Percentiles rank a stretch among this genome's conserved stretches.
Conservation (phyloP, 2,888 invertebrate species). For the Psylliodes chrysocephalus region DNA sequence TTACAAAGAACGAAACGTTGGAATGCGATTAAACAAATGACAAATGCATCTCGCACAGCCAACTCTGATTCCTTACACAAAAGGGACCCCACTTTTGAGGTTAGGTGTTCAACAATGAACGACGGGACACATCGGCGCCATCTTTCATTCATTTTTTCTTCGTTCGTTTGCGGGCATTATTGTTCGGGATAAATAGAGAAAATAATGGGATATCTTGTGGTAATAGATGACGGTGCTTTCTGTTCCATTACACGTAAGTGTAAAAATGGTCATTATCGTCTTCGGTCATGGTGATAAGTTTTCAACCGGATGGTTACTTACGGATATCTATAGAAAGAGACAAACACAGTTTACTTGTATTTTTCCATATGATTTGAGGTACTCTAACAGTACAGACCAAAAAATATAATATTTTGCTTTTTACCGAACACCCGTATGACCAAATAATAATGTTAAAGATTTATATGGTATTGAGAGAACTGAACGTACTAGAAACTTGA, state of each 20-base stretch:
- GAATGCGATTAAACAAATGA: constrained; percentile 52
- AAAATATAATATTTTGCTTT: too few species aligned
- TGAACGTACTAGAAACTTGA: too few species aligned
- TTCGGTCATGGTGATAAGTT: too few species aligned
- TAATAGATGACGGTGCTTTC: neutral
- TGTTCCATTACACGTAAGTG: neutral
- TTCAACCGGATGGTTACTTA: too few species aligned
- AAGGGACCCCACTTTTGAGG: constrained; percentile 44
- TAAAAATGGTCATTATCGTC: too few species aligned
- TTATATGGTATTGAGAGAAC: too few species aligned
- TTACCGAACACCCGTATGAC: too few species aligned
- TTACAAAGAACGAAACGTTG: constrained; percentile 46
- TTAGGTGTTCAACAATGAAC: constrained; percentile 38
- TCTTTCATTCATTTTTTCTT: constrained; percentile 49
- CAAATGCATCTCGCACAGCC: constrained; percentile 47
- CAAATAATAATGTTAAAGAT: too few species aligned
- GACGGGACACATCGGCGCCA: constrained; percentile 52
- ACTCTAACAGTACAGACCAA: too few species aligned
- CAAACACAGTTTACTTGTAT: too few species aligned
- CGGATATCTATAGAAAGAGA: too few species aligned
- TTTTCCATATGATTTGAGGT: too few species aligned
- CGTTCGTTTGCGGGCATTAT: constrained; percentile 15
- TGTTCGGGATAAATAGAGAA: constrained; percentile 22
- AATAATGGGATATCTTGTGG: constrained; percentile 1
- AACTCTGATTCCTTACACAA: constrained; percentile 35